Percentiles rank a stretch among this genome's conserved stretches.
Conservation (phyloP, 1,140 invertebrate genomes). For the Cepaea nemoralis region DNA sequence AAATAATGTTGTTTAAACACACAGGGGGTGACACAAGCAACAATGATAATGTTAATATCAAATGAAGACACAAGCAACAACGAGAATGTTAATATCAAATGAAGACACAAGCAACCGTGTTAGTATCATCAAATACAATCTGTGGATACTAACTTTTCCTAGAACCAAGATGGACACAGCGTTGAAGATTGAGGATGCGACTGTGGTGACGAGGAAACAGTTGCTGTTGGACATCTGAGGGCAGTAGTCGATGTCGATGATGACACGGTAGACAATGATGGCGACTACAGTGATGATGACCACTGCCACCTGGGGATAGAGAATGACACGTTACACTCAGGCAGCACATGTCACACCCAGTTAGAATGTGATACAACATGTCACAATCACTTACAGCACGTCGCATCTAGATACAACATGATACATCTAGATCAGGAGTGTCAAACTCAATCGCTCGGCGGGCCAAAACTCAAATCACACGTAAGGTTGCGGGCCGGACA, state of each 20-base stretch:
- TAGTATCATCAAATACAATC: too few relatives aligned
- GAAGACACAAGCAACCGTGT: too few relatives aligned
- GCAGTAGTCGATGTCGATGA: slow-evolving; percentile 70
- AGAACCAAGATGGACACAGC: slow-evolving; percentile 71
- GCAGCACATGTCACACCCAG: background rate
- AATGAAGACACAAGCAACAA: background rate
- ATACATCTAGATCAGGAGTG: too few relatives aligned
- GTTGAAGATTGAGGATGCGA: slow-evolving; percentile 70
- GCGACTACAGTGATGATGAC: slow-evolving; percentile 61
- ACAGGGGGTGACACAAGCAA: background rate
- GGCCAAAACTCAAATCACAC: too few relatives aligned
- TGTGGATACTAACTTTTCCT: slow-evolving; percentile 58
- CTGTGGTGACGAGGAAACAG: slow-evolving; percentile 66
- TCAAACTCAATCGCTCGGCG: too few relatives aligned
- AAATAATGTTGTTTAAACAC: too few relatives aligned
- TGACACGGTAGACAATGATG: slow-evolving; percentile 68
- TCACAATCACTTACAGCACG: too few relatives aligned
- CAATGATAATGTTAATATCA: background rate
- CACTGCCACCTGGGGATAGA: slow-evolving; percentile 49
- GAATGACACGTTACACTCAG: background rate
- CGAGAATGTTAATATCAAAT: too few relatives aligned
- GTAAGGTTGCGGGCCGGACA: too few relatives aligned
- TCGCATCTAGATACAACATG: too few relatives aligned
- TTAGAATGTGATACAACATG: too few relatives aligned
- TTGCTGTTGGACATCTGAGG: slow-evolving; percentile 45